Evolutionary conservation across 2,888 invertebrate genomes (phyloP).

Genomic region (Synanthedon tipuliformis): DNA sequence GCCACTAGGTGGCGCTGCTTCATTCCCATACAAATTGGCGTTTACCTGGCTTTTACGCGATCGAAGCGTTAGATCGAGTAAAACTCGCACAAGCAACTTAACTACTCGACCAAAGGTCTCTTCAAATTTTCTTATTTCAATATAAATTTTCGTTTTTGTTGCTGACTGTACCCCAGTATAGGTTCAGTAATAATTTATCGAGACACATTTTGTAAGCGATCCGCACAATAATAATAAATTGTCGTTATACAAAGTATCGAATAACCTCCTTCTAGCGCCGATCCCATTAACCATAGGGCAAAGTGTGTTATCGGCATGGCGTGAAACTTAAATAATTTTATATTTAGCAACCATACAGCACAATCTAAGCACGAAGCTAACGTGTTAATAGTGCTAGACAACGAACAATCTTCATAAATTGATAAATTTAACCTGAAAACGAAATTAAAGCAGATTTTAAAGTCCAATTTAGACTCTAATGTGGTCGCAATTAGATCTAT

Average conservation of each 20-base stretch:
- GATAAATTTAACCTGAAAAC: slow-evolving; percentile 49
- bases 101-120: no score
- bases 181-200: slow-evolving; percentile 1
- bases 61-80: no score
- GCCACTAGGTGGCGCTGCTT: no score
- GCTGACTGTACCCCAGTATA: neutral
- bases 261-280: neutral
- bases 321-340: slow-evolving; percentile 46
- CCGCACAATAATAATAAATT: neutral
- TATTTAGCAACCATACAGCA: slow-evolving; percentile 38
- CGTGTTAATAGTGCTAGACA: slow-evolving; percentile 56
- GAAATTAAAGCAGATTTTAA: slow-evolving; percentile 14
- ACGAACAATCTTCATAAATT: slow-evolving; percentile 56
- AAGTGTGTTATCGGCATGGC: slow-evolving; percentile 14
- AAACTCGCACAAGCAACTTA: no score
- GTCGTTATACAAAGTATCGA: neutral
- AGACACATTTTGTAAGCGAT: slow-evolving; percentile 1
- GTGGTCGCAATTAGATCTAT: neutral
- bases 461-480: slow-evolving; percentile 15
- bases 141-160: no score
- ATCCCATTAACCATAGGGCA: slow-evolving; percentile 1
- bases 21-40: no score
- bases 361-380: slow-evolving; percentile 36
- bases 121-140: no score
- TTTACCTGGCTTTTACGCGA: no score